Evolutionary conservation across 2,113 vertebrate species (phyloP).

Genomic region (Turdus rufiventris): DNA sequence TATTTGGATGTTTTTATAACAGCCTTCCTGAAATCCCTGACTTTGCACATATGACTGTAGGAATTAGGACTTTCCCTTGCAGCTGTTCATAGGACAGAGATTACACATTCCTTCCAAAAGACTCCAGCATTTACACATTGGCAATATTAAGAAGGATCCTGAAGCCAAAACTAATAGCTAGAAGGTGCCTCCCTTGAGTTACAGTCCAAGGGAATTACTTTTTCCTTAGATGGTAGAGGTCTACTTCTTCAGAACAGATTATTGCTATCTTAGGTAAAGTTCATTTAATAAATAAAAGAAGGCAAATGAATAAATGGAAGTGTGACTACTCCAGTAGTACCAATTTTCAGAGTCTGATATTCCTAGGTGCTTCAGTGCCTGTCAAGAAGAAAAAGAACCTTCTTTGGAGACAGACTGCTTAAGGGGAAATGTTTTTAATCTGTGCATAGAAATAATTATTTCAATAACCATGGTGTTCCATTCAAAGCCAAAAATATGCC

Average conservation of each 20-base stretch:
- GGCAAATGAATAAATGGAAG: background rate
- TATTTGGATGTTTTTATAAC: background rate
- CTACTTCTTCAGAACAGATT: background rate
- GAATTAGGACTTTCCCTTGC: background rate
- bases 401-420: background rate
- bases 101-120: background rate
- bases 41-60: background rate
- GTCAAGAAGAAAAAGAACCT: background rate
- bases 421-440: background rate
- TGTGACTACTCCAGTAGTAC: background rate
- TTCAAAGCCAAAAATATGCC: background rate
- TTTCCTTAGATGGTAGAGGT: background rate
- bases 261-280: background rate
- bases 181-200: background rate
- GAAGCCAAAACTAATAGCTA: background rate
- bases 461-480: background rate
- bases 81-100: background rate
- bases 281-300: background rate
- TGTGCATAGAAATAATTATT: background rate
- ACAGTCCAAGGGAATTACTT: background rate
- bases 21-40: background rate
- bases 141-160: background rate
- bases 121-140: accelerated
- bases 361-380: background rate
- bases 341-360: background rate